Evolutionary conservation across 1,140 invertebrate species (phyloP).

Genomic region (Thaumetopoea pityocampa): DNA sequence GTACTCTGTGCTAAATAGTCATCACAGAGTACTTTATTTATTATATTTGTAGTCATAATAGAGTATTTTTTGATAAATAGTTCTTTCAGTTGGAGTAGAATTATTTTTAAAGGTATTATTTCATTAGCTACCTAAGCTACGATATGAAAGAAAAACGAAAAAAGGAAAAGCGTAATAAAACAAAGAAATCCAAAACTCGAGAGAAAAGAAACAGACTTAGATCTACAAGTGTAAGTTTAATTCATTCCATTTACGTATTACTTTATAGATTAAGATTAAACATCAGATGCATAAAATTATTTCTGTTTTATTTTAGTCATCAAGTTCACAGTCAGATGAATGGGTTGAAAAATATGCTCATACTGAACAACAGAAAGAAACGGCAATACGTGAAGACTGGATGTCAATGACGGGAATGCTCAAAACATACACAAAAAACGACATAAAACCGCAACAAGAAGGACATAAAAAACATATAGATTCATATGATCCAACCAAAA

Average conservation of each 20-base stretch:
- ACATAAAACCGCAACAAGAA: constrained; percentile 64
- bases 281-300: constrained; percentile 2
- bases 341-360: constrained; percentile 76
- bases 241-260: not conserved
- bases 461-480: constrained; percentile 75
- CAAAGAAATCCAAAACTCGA: constrained; percentile 13
- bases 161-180: constrained; percentile 30
- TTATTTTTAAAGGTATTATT: not conserved
- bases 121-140: constrained; percentile 4
- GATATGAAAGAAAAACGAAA: constrained; percentile 42
- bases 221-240: constrained; percentile 31
- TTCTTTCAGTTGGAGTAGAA: too few relatives aligned
- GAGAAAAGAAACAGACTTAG: constrained; percentile 27
- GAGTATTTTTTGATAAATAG: too few relatives aligned
- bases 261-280: not conserved
- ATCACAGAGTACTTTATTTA: too few relatives aligned
- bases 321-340: constrained; percentile 58
- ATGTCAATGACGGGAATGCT: constrained; percentile 75
- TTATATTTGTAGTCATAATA: too few relatives aligned
- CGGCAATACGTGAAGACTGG: constrained; percentile 73
- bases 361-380: constrained; percentile 13
- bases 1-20: too few relatives aligned
- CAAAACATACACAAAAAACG: constrained; percentile 68
- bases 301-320: constrained; percentile 36
- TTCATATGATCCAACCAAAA: constrained; percentile 83